Conservation (phyloP, 2,888 invertebrate genomes). For the Drosophila lutescens region DNA sequence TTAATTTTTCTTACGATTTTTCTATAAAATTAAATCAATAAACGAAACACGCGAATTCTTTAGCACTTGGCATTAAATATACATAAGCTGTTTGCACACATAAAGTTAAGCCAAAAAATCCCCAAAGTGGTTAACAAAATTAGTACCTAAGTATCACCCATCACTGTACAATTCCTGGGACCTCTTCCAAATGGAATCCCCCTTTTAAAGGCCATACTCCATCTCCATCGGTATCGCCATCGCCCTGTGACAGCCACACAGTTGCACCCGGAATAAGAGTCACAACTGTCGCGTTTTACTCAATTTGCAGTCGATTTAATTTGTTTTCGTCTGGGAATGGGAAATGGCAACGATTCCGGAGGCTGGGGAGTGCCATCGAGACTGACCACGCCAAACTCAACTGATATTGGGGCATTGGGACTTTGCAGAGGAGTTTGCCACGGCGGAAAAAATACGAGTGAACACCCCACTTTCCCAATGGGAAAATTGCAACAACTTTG, state of each 20-base stretch:
- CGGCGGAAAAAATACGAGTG: not conserved
- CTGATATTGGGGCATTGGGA: constrained; percentile 15
- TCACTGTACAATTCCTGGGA: not conserved
- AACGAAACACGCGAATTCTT: too few relatives aligned
- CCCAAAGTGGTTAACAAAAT: not conserved
- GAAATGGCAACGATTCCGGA: constrained; percentile 12
- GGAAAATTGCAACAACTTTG: constrained; percentile 30
- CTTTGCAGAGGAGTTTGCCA: constrained; percentile 12
- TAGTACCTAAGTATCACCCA: not conserved
- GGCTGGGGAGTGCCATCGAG: constrained; percentile 19
- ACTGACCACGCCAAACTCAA: constrained; percentile 16
- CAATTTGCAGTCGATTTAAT: constrained; percentile 79
- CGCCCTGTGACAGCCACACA: constrained; percentile 14
- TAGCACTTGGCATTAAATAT: too few relatives aligned
- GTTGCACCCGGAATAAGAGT: constrained; percentile 29
- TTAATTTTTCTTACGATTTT: too few relatives aligned
- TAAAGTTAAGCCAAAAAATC: too few relatives aligned
- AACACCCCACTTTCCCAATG: not conserved
- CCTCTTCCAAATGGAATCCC: not conserved
- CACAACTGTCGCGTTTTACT: constrained; percentile 73
- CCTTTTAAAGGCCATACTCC: not conserved
- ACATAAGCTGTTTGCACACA: too few relatives aligned
- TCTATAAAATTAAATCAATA: too few relatives aligned
- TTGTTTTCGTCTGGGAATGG: constrained; percentile 64
- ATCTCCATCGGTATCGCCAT: not conserved